Evolutionary conservation across 2,113 vertebrate genomes (phyloP).

Genomic region (Alethe castanea): DNA sequence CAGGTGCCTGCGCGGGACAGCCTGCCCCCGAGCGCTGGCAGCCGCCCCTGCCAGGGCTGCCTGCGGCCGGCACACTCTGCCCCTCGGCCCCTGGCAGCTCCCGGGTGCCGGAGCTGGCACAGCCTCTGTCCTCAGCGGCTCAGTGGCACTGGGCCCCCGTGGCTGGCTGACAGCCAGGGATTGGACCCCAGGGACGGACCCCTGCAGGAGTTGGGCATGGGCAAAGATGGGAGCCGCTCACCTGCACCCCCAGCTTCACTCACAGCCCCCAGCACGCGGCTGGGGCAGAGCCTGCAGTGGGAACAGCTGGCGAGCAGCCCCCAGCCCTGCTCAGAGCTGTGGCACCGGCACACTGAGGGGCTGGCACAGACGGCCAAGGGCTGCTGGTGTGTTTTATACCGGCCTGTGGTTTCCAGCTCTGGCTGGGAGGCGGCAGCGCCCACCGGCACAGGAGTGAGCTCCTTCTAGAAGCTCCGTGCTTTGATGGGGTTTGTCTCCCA

Average conservation of each 20-base stretch:
- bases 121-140: neutral
- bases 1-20: slow-evolving; percentile 48
- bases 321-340: rapidly evolving
- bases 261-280: rapidly evolving
- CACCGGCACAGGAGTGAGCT: neutral
- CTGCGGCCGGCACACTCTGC: neutral
- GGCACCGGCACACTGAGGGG: rapidly evolving
- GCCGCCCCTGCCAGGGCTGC: slow-evolving; percentile 37
- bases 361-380: rapidly evolving
- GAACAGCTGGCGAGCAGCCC: neutral
- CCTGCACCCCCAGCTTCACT: neutral
- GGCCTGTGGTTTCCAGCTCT: slow-evolving; percentile 30
- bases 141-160: neutral
- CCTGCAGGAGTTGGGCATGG: rapidly evolving
- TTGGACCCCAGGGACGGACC: neutral
- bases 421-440: neutral
- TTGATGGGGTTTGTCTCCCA: slow-evolving; percentile 16
- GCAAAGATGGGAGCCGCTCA: rapidly evolving
- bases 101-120: neutral
- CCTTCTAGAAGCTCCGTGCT: neutral
- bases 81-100: rapidly evolving
- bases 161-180: too few relatives aligned
- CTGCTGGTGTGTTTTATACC: neutral
- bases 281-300: neutral
- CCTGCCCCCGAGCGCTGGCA: slow-evolving; percentile 20